Base-by-base conservation (phyloP, 2,797 vertebrate species). In the Phrynocephalus vlangalii region DNA sequence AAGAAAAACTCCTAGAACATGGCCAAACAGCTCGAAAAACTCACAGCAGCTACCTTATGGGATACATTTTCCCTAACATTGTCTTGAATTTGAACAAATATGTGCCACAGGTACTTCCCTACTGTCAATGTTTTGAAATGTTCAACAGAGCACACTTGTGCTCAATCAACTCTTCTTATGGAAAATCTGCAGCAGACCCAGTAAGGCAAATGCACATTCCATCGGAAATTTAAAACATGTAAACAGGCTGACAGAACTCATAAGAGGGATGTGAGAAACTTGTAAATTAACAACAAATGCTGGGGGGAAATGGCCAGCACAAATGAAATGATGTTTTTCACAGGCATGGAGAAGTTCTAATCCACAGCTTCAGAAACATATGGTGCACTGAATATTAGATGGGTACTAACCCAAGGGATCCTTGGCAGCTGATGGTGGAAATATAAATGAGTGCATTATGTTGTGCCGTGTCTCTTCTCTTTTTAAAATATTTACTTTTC, bases 401-500 rank as follows among this genome's bases (percentile, higher is more conserved):
- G 87, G 82, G 68, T 92, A 93, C 84, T 86, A 92, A 84, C 73
- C 87, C 72, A 90, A 91, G 93, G 91, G 90, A 92, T 79, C 66
- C 85, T 93, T 96, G 95, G 96, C 94, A 75, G 76, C 76, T 72
- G 78, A 92, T 91, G 93, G 86, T 75, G 86, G 94, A 96, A 96
- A 96, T 92, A 93, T 88, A 95, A 96, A 95, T 71, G 88, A 82
- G 94, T 85, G 73, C 91, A 93, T 93, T 96, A 91, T 94, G 88
- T 92, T 94, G 94, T 89, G 91, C 91, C 91, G 70, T 94, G 92
- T 90, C 91, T 90, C 91, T 93, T 91, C 95, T 93, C 90, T 92
- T 89, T 89, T 94, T 95, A 94, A 96, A 96, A 96, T 96, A 96
- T 97, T 96, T 97, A 95, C 92, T 92, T 94, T 56, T 72, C 50